Conservation (phyloP, 2,113 vertebrate species). For the Baryphthengus martii region DNA sequence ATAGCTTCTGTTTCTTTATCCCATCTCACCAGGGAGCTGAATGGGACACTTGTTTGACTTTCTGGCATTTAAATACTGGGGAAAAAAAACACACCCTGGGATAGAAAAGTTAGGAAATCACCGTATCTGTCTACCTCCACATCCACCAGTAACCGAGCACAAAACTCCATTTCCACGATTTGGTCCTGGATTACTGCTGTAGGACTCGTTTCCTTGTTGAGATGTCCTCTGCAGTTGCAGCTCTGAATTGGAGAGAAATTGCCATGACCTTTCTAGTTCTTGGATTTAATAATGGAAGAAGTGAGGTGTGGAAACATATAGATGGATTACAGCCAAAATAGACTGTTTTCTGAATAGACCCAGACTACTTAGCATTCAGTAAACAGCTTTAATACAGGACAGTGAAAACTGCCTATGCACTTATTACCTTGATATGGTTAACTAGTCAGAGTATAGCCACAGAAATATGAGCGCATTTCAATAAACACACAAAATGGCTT, state of each 20-base stretch:
- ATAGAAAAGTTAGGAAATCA: not conserved
- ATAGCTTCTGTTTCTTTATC: conserved; percentile 46
- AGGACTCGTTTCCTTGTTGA: not conserved
- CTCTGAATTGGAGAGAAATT: conserved; percentile 1
- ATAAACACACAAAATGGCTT: conserved; percentile 44
- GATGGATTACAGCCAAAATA: conserved; percentile 24
- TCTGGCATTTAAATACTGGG: not conserved
- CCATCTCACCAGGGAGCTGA: conserved; percentile 30
- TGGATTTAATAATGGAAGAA: conserved; percentile 20
- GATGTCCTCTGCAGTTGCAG: not conserved
- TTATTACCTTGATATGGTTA: conserved; percentile 54
- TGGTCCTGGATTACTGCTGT: not conserved
- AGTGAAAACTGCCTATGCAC: conserved; percentile 13
- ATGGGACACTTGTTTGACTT: conserved; percentile 43
- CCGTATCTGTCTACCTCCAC: not conserved
- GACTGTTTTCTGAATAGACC: conserved; percentile 24
- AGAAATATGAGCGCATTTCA: conserved; percentile 38
- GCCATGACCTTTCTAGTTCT: conserved; percentile 27
- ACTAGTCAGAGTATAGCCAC: conserved; percentile 39
- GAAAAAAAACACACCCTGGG: not conserved
- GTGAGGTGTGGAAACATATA: conserved; percentile 21
- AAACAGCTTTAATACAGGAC: conserved; percentile 40
- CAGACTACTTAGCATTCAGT: conserved; percentile 35
- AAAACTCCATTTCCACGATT: not conserved
- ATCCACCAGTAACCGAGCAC: not conserved